Base-by-base conservation (phyloP, 1,140 invertebrate genomes). In the Temnothorax nylanderi region DNA sequence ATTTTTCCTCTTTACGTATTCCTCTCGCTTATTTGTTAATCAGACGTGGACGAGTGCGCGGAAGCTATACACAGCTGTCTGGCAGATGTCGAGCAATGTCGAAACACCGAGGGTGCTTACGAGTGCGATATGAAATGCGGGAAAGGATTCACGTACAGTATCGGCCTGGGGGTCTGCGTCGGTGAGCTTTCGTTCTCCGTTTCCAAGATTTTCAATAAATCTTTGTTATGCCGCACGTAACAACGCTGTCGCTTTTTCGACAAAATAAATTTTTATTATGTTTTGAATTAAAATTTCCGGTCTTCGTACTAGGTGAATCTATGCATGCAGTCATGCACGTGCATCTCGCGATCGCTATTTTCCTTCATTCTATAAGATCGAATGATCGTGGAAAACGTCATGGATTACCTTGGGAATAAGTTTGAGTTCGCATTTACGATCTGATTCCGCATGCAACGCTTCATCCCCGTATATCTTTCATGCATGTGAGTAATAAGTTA, bases 131-230 rank as follows among this genome's bases (percentile, higher is more conserved):
- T 94, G 26, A 96, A 96, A 90, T 98, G 97, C 90, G 96, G 96
- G 2, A 96, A 96, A 51, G 97, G 97, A 8, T 97, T 97, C 91
- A 96, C 96, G 78, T 96, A 96, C 56, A 96, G 96, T 88, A 85
- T 94, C 3, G 87, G 89, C 2, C 95, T 95, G n/a, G 95, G 96
- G 80, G 87, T 91, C 13, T 96, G 96, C 44, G 92, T 95, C 32
- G 96, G 96, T 93, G 94, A 96, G 54, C 84, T 41, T 51, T 81
- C 26, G 4, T 18, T 13, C 16, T 10, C 1, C 11, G 6, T 41
- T 7, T 56, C 6, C 69, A 18, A 84, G 16, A 56, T 34, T 18
- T 54, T 54, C 1, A 44, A 11, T 54, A 54, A 41, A 69, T 69
- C 10, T 37, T 62, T 47, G n/a, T 21, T 54, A 10, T 18, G n/a